Percentiles rank a stretch among this genome's conserved stretches.
Conservation (phyloP, 2,888 invertebrate genomes). For the Mesochorus sp. region DNA sequence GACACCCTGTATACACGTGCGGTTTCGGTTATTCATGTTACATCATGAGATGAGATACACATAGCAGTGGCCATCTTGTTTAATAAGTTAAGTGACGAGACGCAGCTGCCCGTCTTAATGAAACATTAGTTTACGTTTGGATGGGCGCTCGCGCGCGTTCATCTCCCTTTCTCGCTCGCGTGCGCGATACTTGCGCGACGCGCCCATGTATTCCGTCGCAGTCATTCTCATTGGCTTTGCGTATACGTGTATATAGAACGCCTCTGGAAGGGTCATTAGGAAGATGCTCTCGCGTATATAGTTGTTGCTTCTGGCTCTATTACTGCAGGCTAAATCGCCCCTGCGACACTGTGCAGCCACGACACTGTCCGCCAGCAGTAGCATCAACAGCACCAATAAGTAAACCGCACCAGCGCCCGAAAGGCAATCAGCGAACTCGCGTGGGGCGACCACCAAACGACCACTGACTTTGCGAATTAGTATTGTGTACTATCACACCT, state of each 20-base stretch:
- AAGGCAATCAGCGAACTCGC: constrained; percentile 32
- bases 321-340: constrained; percentile 61
- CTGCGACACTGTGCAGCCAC: constrained; percentile 58
- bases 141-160: constrained; percentile 66
- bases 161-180: constrained; percentile 53
- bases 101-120: constrained; percentile 81
- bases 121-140: constrained; percentile 80
- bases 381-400: constrained; percentile 49
- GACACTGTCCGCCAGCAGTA: too few relatives aligned
- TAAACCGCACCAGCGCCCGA: constrained; percentile 42
- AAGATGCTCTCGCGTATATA: constrained; percentile 63
- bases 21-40: constrained; percentile 49
- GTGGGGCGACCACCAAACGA: constrained; percentile 22
- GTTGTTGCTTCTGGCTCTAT: constrained; percentile 55
- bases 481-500: constrained; percentile 10
- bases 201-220: constrained; percentile 42
- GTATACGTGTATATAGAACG: constrained; percentile 28
- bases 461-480: constrained; percentile 40
- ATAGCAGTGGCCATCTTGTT: constrained; percentile 76
- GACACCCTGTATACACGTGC: constrained; percentile 43
- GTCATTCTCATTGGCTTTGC: constrained; percentile 29
- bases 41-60: constrained; percentile 33
- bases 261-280: constrained; percentile 64
- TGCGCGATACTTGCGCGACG: constrained; percentile 51
- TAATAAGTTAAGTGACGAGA: constrained; percentile 81